Base-by-base conservation (phyloP, 2,797 vertebrate species). In the Apodemus agrarius region DNA sequence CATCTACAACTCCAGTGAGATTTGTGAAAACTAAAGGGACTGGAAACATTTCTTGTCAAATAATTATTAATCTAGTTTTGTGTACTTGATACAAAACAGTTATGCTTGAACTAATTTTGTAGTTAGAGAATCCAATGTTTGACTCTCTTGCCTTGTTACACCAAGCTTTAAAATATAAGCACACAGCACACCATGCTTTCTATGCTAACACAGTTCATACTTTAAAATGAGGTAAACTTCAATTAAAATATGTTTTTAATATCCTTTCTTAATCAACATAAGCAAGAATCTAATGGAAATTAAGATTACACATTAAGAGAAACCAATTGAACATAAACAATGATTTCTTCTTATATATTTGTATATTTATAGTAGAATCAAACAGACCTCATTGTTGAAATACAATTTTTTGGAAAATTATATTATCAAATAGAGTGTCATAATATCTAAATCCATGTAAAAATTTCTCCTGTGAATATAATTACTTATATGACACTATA, bases 371-470 rank as follows among this genome's bases (percentile, higher is more conserved):
- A 85, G 61, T 1, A 82, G 40, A 89, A 96, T 49, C n/a, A 89
- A 75, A 93, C 13, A 79, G 37, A 76, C 0, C 9, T 61, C 6
- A 49, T 88, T 84, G 24, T 11, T 81, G 46, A 29, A 24, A 91
- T 8, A 24, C 37, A 61, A 17, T 10, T 40, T 16, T 83, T 43
- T 43, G n/a, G 16, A 83, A 57, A 40, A 61, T 43, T 61, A 17
- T 11, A 83, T 63, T 43, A 26, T n/a, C 29, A 85, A 67, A 61
- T 54, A 26, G 3, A 54, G 31, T 7, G 93, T 75, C 10, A 34
- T 49, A 1, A 65, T 93, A 46, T 93, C 87, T 89, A 91, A 93
- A 74, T 95, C 1, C 26, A 92, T 89, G 24, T 90, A 93, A 90
- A 93, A 67, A 21, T 69, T 37, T 75, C 49, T 46, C 11, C 1